Percentiles rank a stretch among this genome's conserved stretches.
Conservation (phyloP, 2,888 invertebrate genomes). For the Panopea generosa region DNA sequence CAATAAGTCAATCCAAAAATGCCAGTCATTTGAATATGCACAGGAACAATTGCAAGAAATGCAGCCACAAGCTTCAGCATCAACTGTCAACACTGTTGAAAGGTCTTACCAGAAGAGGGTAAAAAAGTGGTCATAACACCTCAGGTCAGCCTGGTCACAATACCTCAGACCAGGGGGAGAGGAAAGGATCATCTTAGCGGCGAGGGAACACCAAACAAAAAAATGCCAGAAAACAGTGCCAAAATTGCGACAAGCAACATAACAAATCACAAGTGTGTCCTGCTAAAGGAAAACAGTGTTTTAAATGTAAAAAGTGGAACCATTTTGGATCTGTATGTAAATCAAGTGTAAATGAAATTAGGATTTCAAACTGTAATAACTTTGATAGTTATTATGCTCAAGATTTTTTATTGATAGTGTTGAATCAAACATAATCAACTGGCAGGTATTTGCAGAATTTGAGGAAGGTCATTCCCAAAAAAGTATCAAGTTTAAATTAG, state of each 20-base stretch:
- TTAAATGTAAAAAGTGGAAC: conserved; percentile 18
- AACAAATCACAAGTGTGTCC: conserved; percentile 7
- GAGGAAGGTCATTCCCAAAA: neutral
- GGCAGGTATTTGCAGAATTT: conserved; percentile 13
- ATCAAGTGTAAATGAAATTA: neutral
- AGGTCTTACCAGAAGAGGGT: neutral
- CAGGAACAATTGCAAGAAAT: conserved; percentile 9
- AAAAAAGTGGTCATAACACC: neutral
- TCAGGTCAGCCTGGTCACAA: neutral
- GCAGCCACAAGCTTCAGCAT: neutral
- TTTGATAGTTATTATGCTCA: no score
- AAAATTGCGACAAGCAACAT: no score
- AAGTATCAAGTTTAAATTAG: conserved; percentile 2
- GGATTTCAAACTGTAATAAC: neutral
- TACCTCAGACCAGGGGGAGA: neutral
- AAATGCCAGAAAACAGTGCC: neutral
- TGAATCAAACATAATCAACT: neutral
- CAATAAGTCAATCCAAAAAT: conserved; percentile 6
- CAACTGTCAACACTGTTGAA: neutral
- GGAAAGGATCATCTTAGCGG: neutral
- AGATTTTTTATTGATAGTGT: conserved; percentile 6
- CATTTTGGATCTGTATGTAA: conserved; percentile 11
- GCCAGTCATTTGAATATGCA: conserved; percentile 17
- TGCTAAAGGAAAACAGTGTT: conserved; percentile 8
- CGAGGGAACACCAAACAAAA: neutral